These are phyloP conservation scores for Caradrina kadenii DNA, from an alignment of 2,888 invertebrate species.

Conservation along the genomic window DNA sequence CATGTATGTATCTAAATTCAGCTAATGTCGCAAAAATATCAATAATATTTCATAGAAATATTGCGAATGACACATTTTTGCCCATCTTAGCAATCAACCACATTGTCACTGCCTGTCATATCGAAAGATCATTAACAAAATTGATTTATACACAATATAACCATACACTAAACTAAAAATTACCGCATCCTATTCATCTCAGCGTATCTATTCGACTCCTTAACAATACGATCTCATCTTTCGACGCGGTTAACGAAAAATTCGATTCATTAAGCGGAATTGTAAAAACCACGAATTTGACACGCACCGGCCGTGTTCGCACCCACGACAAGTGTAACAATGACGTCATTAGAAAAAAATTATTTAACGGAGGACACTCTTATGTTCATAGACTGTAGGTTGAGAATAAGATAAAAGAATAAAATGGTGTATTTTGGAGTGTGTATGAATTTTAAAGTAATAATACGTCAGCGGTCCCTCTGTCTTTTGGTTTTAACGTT, in stretches of 20 bases:
- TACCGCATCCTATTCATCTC: slow-evolving; percentile 48
- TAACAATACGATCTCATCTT: slow-evolving; percentile 58
- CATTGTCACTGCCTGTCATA: slow-evolving; percentile 23
- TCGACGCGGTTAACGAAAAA: slow-evolving; percentile 73
- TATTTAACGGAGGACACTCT: slow-evolving; percentile 29
- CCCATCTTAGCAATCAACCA: slow-evolving; percentile 8
- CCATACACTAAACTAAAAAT: slow-evolving; percentile 33
- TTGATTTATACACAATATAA: slow-evolving; percentile 30
- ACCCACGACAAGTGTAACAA: slow-evolving; percentile 86
- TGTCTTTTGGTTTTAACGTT: slow-evolving; percentile 85
- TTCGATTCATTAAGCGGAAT: slow-evolving; percentile 79
- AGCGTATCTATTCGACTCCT: slow-evolving; percentile 56
- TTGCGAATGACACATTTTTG: neutral
- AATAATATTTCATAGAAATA: neutral
- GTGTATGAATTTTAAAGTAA: slow-evolving; percentile 88
- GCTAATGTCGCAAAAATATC: neutral
- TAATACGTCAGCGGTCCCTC: slow-evolving; percentile 87
- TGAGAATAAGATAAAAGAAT: slow-evolving; percentile 46
- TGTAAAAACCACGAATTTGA: slow-evolving; percentile 86
- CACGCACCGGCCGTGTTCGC: slow-evolving; percentile 82
- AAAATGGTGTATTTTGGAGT: slow-evolving; percentile 55
- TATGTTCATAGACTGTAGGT: slow-evolving; percentile 60
- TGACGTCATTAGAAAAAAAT: slow-evolving; percentile 77
- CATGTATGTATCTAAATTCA: too few species aligned
- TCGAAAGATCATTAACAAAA: slow-evolving; percentile 40